phyloP scores from a whole-genome alignment of 92 coral and sea anemone genomes.

The Bergia sp. region DNA sequence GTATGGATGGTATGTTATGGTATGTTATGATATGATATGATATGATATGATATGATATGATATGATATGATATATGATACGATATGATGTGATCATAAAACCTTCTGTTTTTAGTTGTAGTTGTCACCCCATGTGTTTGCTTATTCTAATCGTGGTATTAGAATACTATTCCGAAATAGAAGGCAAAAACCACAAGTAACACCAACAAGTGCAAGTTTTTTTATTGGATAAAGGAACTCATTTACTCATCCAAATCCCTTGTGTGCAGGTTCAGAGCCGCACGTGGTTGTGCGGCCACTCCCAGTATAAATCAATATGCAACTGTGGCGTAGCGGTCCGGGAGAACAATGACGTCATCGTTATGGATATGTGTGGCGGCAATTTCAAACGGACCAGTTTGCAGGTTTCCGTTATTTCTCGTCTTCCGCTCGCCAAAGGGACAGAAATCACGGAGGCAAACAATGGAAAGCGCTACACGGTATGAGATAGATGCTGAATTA shows the following conservation, averaged over 20 bases:
- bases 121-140: not conserved
- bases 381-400: slow-evolving; percentile 71
- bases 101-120: no score
- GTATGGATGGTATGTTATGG: no score
- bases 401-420: slow-evolving; percentile 73
- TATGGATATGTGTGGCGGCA: slow-evolving; percentile 90
- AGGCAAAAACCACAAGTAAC: not conserved
- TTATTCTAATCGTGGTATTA: not conserved
- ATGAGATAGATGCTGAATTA: not conserved
- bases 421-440: slow-evolving; percentile 72
- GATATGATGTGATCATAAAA: no score
- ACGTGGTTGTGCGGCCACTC: slow-evolving; percentile 73
- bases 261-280: slow-evolving; percentile 75
- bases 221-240: not conserved
- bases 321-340: slow-evolving; percentile 86
- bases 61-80: no score
- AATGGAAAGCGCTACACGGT: slow-evolving; percentile 84
- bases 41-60: no score
- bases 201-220: not conserved
- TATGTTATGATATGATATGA: no score
- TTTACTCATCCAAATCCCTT: not conserved
- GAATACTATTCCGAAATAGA: not conserved
- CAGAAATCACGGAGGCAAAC: slow-evolving; percentile 73
- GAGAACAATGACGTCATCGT: slow-evolving; percentile 83
- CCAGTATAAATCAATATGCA: slow-evolving; percentile 61